Evolutionary conservation across 2,888 invertebrate species (phyloP).

Genomic region (Scaptomyza reducta): DNA sequence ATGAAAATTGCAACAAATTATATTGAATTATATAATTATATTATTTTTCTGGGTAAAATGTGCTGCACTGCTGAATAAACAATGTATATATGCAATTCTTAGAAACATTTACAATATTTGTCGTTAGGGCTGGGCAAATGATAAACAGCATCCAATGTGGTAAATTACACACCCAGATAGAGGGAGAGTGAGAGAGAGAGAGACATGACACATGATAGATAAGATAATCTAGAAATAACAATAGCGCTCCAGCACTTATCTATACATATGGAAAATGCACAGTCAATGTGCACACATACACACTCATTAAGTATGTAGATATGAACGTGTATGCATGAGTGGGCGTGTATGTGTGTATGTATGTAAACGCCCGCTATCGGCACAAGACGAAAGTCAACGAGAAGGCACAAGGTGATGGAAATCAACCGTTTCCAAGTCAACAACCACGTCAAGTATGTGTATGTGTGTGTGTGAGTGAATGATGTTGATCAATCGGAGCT

Average conservation of each 20-base stretch:
- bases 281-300: neutral
- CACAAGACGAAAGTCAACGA: slow-evolving; percentile 37
- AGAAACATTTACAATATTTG: slow-evolving; percentile 12
- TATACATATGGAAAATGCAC: slow-evolving; percentile 20
- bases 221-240: slow-evolving; percentile 42
- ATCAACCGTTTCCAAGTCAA: slow-evolving; percentile 30
- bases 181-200: too few species aligned
- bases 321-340: slow-evolving; percentile 1
- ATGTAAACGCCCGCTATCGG: slow-evolving; percentile 31
- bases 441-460: slow-evolving; percentile 23
- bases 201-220: slow-evolving; percentile 21
- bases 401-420: slow-evolving; percentile 48
- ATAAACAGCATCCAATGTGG: slow-evolving; percentile 34
- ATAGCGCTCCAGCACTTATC: slow-evolving; percentile 36
- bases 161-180: slow-evolving; percentile 40
- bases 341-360: slow-evolving; percentile 6
- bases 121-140: neutral
- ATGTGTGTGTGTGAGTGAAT: neutral
- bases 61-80: neutral
- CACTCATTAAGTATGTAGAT: neutral
- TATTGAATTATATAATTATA: too few species aligned
- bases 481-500: slow-evolving; percentile 28
- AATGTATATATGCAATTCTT: neutral
- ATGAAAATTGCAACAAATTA: too few species aligned
- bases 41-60: neutral